Conservation (phyloP, 2,888 invertebrate species). For the Cryptocephalus moraei region DNA sequence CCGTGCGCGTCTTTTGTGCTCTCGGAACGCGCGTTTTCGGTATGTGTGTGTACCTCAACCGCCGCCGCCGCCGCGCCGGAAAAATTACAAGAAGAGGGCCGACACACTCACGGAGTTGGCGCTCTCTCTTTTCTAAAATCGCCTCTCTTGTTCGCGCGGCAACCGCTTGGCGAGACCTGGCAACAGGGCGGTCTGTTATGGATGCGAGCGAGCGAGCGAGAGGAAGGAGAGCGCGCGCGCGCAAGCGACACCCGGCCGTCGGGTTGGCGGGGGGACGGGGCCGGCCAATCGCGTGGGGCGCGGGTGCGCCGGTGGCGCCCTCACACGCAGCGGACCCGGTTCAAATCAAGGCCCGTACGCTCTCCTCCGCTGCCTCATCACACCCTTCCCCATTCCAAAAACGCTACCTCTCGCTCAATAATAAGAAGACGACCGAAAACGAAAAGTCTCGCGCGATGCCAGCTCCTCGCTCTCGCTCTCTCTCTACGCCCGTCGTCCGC, state of each 20-base stretch:
- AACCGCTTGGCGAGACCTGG: conserved; percentile 35
- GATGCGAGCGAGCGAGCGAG: conserved; percentile 11
- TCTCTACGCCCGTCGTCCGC: background rate
- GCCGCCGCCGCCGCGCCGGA: too few species aligned
- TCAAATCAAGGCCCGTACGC: conserved; percentile 12
- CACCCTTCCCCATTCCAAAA: conserved; percentile 28
- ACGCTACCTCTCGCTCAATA: conserved; percentile 36
- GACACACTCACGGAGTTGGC: too few species aligned
- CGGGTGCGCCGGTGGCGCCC: conserved; percentile 28
- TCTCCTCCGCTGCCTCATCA: conserved; percentile 8
- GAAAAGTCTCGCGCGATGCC: conserved; percentile 4
- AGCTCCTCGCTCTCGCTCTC: conserved; percentile 7
- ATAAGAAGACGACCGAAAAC: conserved; percentile 30
- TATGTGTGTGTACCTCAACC: too few species aligned
- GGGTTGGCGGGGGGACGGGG: conserved; percentile 31
- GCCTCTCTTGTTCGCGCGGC: conserved; percentile 20
- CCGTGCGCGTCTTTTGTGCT: too few species aligned
- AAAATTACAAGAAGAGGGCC: too few species aligned
- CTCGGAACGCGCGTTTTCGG: too few species aligned
- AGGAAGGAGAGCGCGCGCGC: conserved; percentile 12
- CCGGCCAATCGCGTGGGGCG: conserved; percentile 17
- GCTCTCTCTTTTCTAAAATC: too few species aligned
- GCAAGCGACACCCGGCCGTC: background rate
- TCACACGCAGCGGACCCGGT: conserved; percentile 34
- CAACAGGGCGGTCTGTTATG: conserved; percentile 35